These are phyloP conservation scores for Nycticryphes semicollaris DNA, from an alignment of 2,113 vertebrate genomes.

Conservation along the genomic window DNA sequence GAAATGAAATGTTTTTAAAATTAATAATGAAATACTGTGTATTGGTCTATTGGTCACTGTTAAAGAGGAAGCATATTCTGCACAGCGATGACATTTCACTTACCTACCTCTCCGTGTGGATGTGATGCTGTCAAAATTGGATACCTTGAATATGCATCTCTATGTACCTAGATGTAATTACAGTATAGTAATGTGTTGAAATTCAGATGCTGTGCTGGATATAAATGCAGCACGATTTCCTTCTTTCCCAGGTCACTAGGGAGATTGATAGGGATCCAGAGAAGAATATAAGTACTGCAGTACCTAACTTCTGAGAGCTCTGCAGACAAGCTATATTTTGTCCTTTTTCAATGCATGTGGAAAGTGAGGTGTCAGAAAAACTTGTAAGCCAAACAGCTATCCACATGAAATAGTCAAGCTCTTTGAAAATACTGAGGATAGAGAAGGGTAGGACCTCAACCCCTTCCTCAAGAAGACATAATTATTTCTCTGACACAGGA, in stretches of 20 bases:
- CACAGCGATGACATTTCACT: neutral
- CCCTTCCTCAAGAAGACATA: neutral
- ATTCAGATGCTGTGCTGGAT: neutral
- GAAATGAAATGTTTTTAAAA: neutral
- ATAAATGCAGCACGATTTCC: neutral
- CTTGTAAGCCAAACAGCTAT: neutral
- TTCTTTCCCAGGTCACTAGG: neutral
- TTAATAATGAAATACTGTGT: neutral
- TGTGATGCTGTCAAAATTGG: neutral
- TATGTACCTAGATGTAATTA: neutral
- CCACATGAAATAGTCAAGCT: slow-evolving; percentile 1
- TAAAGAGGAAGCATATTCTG: neutral
- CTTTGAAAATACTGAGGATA: neutral
- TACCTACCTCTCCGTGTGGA: neutral
- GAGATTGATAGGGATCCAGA: neutral
- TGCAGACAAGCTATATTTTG: neutral
- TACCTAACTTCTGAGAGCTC: neutral
- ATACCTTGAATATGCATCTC: neutral
- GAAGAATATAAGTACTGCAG: neutral
- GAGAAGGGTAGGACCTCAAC: neutral
- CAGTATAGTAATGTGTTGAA: neutral
- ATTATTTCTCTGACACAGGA: neutral
- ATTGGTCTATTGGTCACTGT: neutral
- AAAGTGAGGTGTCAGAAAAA: neutral
- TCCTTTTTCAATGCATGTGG: neutral